These are phyloP conservation scores for Epirrhoe alternata DNA, from an alignment of 2,888 invertebrate species.

Conservation along the genomic window DNA sequence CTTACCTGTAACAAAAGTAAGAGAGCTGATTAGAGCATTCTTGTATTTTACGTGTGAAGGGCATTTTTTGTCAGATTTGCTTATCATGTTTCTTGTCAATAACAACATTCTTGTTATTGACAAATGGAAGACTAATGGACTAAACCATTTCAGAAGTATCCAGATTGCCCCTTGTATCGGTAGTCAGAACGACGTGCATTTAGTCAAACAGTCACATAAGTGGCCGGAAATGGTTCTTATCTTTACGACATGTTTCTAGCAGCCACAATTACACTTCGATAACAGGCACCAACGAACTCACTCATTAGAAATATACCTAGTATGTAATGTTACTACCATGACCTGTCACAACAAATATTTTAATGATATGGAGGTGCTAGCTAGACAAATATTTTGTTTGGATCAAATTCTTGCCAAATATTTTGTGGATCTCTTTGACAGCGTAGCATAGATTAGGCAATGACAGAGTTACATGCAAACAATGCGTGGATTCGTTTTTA, in stretches of 20 bases:
- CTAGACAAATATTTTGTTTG: conserved; percentile 7
- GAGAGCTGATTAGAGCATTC: neutral
- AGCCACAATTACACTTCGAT: conserved; percentile 21
- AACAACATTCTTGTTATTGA: no score
- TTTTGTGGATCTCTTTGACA: neutral
- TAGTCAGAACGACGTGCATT: neutral
- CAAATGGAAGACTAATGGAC: neutral
- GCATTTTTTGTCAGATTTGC: no score
- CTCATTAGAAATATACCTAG: conserved; percentile 5
- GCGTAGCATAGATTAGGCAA: conserved; percentile 4
- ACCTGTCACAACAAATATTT: conserved; percentile 29
- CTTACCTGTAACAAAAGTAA: conserved; percentile 25
- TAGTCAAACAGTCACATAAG: neutral
- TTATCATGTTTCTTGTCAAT: no score
- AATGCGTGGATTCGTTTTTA: neutral
- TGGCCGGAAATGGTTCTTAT: conserved; percentile 17
- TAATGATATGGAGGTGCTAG: conserved; percentile 10
- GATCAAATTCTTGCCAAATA: conserved; percentile 5
- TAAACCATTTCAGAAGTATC: neutral
- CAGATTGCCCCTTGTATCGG: neutral
- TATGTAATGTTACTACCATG: conserved; percentile 12
- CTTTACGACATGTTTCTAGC: conserved; percentile 14
- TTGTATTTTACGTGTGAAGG: no score
- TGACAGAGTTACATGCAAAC: neutral
- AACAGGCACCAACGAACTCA: conserved; percentile 13